These are phyloP conservation scores for Drosophila sp. DNA, from an alignment of 1,140 invertebrate species.

Conservation along the genomic window DNA sequence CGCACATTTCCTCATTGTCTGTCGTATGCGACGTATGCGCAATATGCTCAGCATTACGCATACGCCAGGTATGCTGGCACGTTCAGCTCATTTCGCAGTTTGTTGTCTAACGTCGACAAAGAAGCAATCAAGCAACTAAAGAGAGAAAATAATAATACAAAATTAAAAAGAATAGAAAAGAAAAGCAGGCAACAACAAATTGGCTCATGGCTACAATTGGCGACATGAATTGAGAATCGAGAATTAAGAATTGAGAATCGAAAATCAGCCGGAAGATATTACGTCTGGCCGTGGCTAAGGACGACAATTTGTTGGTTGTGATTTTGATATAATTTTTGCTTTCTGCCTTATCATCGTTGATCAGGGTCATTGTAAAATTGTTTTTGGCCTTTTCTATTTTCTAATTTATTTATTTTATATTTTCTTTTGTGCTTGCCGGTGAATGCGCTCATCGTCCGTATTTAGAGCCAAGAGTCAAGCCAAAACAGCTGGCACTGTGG, in stretches of 20 bases:
- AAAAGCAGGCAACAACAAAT: conserved; percentile 7
- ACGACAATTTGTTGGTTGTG: conserved; percentile 47
- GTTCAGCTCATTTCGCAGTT: conserved; percentile 4
- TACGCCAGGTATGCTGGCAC: conserved; percentile 64
- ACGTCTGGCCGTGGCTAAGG: conserved; percentile 56
- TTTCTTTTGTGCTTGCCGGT: conserved; percentile 51
- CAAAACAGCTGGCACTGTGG: conserved; percentile 58
- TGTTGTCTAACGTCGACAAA: conserved; percentile 35
- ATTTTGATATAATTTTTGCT: conserved; percentile 24
- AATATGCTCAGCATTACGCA: conserved; percentile 60
- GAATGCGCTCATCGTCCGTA: conserved; percentile 70
- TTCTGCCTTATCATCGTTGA: conserved; percentile 60
- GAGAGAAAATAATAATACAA: neutral
- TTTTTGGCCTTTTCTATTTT: conserved; percentile 14
- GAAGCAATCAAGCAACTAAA: neutral
- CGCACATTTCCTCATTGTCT: conserved; percentile 18
- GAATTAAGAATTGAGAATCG: too few species aligned
- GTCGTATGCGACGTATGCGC: conserved; percentile 56
- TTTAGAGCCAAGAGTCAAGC: conserved; percentile 48
- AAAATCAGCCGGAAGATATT: conserved; percentile 29
- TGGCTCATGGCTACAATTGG: conserved; percentile 39
- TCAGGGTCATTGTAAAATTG: conserved; percentile 33
- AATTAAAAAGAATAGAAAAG: neutral
- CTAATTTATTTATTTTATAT: neutral
- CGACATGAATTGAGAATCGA: neutral